phyloP scores from a whole-genome alignment of 2,797 vertebrate genomes.

The Anolis apletophallus region DNA sequence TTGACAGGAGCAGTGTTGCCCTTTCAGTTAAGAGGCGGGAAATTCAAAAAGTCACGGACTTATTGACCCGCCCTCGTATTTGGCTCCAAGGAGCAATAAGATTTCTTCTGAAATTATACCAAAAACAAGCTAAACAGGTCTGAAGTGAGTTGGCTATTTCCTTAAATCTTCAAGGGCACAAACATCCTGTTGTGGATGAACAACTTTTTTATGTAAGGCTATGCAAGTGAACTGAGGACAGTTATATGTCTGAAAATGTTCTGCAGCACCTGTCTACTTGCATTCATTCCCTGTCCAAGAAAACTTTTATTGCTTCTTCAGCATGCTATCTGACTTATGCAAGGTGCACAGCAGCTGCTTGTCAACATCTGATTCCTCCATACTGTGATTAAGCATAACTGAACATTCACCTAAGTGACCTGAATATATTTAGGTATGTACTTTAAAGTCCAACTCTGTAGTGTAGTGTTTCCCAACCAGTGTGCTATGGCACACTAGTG shows the following conservation, averaged over 20 bases:
- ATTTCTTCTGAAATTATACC: background rate
- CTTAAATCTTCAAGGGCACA: background rate
- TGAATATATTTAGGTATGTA: slow-evolving; percentile 24
- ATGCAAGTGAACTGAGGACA: slow-evolving; percentile 21
- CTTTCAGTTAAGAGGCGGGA: too few species aligned
- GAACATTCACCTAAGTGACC: slow-evolving; percentile 8
- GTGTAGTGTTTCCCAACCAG: too few species aligned
- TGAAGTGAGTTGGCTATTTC: background rate
- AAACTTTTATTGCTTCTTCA: background rate
- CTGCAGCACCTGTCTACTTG: slow-evolving; percentile 5
- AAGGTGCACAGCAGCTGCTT: slow-evolving; percentile 28
- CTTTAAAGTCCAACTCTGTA: slow-evolving; percentile 20
- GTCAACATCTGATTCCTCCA: slow-evolving; percentile 16
- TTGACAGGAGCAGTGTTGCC: too few species aligned
- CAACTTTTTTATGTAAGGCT: slow-evolving; percentile 8
- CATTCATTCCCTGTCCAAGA: background rate
- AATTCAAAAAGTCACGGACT: too few species aligned
- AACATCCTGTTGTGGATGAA: background rate
- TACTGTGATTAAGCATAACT: background rate
- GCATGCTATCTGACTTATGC: slow-evolving; percentile 5
- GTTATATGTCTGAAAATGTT: slow-evolving; percentile 35
- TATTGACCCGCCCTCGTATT: too few species aligned
- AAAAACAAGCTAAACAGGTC: background rate
- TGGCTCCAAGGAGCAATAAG: background rate
- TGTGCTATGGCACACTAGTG: too few species aligned